Evolutionary conservation across 2,113 vertebrate species (phyloP).

Genomic region (Nesogale talazaci): DNA sequence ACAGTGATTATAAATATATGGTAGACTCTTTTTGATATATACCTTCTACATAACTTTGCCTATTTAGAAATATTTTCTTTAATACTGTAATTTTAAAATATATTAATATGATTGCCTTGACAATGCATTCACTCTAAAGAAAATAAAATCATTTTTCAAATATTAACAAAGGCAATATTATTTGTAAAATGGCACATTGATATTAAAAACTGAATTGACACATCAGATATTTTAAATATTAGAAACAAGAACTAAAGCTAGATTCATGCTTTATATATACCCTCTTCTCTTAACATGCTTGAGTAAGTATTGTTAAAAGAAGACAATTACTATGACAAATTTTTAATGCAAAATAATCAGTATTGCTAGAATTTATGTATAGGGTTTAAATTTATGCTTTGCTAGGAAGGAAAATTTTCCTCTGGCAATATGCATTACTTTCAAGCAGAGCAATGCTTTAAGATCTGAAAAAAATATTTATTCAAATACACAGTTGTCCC

Average conservation of each 20-base stretch:
- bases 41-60: neutral
- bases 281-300: neutral
- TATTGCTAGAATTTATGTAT: neutral
- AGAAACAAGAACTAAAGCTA: neutral
- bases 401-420: neutral
- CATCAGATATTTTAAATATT: neutral
- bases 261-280: neutral
- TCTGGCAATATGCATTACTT: neutral
- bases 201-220: neutral
- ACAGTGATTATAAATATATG: neutral
- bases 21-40: neutral
- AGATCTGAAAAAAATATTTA: neutral
- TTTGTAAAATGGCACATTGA: too few species aligned
- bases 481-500: neutral
- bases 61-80: neutral
- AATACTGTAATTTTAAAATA: neutral
- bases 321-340: neutral
- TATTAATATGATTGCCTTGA: neutral
- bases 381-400: neutral
- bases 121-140: neutral
- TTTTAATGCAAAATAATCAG: neutral
- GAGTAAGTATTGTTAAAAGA: neutral
- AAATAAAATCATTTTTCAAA: neutral
- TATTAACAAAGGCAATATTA: neutral
- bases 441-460: neutral